Conservation (phyloP, 1,140 invertebrate species). For the Micrasema longulum region DNA sequence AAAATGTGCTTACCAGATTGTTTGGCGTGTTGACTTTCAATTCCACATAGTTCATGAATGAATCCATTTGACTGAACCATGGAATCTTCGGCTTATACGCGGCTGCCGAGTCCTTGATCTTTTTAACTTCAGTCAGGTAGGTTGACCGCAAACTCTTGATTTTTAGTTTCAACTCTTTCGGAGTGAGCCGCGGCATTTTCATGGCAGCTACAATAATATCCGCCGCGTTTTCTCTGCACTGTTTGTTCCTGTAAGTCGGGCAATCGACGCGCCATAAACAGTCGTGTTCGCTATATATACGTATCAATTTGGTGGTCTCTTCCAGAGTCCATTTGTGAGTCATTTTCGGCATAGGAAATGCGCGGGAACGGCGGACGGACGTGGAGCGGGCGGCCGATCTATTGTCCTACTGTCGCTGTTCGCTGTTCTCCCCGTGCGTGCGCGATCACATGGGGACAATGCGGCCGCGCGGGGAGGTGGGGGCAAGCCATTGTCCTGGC, state of each 20-base stretch:
- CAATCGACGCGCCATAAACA: not conserved
- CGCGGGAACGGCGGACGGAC: too few relatives aligned
- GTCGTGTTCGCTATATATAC: too few relatives aligned
- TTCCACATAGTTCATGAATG: not conserved
- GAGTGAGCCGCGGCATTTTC: not conserved
- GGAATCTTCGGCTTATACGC: not conserved
- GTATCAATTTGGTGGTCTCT: not conserved
- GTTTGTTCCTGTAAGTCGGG: not conserved
- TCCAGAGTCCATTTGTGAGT: not conserved
- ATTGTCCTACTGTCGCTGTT: too few relatives aligned
- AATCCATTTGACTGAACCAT: constrained; percentile 3
- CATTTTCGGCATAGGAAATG: too few relatives aligned
- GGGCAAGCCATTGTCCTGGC: too few relatives aligned
- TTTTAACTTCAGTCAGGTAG: too few relatives aligned
- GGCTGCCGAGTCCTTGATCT: not conserved
- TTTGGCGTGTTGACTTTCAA: too few relatives aligned
- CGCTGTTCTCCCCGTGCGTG: too few relatives aligned
- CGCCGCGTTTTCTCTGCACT: too few relatives aligned
- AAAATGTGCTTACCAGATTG: not conserved
- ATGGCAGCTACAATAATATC: not conserved
- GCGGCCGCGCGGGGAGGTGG: too few relatives aligned
- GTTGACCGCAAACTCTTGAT: not conserved
- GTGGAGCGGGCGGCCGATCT: too few relatives aligned
- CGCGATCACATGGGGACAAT: too few relatives aligned
- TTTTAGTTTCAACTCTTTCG: not conserved